phyloP scores from a whole-genome alignment of 2,797 vertebrate species.

The Sebastes jordani region DNA sequence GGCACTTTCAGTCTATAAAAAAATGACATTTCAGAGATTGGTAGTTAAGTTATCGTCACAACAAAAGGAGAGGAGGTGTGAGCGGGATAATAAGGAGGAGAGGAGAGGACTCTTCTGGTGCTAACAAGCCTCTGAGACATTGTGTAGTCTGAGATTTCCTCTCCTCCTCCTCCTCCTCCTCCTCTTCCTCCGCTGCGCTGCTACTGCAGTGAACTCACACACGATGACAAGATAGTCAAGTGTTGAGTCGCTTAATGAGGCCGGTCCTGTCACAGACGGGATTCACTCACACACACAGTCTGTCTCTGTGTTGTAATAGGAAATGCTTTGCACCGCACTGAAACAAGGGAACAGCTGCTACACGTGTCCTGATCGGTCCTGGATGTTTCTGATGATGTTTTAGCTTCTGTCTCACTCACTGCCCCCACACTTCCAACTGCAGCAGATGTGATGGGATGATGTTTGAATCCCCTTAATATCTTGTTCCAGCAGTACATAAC shows the following conservation, averaged over 20 bases:
- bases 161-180: not conserved
- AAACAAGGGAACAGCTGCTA: constrained; percentile 7
- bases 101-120: constrained; percentile 19
- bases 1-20: not conserved
- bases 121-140: constrained; percentile 24
- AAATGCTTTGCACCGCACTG: not conserved
- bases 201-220: constrained; percentile 14
- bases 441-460: not conserved
- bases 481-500: not conserved
- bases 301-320: not conserved
- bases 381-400: constrained; percentile 5
- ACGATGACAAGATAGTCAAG: constrained; percentile 30
- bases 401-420: not conserved
- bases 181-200: constrained; percentile 1
- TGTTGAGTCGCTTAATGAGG: constrained; percentile 34
- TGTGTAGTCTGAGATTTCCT: constrained; percentile 2
- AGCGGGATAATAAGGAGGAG: constrained; percentile 15
- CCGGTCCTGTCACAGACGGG: constrained; percentile 27
- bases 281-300: not conserved
- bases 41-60: too few species aligned
- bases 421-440: not conserved
- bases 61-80: not conserved
- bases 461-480: not conserved
- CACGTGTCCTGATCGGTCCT: not conserved
- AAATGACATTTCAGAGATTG: not conserved